Percentiles rank a stretch among this genome's conserved stretches.
phyloP scores from a whole-genome alignment of 2,888 invertebrate species.

The Microplitis deprimator region DNA sequence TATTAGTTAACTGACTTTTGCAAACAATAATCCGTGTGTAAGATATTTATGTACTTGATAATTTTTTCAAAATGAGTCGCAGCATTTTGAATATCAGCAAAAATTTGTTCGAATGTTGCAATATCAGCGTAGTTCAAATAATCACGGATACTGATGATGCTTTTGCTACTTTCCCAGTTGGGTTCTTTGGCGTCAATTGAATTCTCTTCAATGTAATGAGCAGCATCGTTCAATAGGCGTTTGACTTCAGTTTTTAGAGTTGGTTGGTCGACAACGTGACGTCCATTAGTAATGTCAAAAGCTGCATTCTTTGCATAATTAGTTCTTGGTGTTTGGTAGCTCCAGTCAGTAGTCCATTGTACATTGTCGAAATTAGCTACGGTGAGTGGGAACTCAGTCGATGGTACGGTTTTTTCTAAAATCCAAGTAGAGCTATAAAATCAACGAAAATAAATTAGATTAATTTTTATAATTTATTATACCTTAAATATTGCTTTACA shows the following conservation, averaged over 20 bases:
- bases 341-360: not conserved
- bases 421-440: not conserved
- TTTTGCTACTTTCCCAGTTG: slow-evolving; percentile 63
- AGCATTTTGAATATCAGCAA: not conserved
- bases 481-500: too few species aligned
- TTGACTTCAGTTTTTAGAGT: not conserved
- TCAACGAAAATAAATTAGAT: not conserved
- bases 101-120: not conserved
- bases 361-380: not conserved
- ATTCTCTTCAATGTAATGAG: slow-evolving; percentile 62
- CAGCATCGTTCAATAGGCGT: not conserved
- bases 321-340: not conserved
- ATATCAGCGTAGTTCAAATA: not conserved
- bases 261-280: not conserved
- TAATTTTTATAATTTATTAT: not conserved
- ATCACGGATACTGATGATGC: slow-evolving; percentile 60
- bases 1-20: not conserved
- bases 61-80: not conserved
- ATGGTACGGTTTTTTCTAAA: not conserved
- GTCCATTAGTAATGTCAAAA: not conserved
- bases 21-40: too few species aligned
- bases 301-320: not conserved
- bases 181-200: slow-evolving; percentile 62
- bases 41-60: not conserved
- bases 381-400: not conserved